Base-by-base conservation (phyloP, 2,888 invertebrate genomes). In the Nomada lathburiana region DNA sequence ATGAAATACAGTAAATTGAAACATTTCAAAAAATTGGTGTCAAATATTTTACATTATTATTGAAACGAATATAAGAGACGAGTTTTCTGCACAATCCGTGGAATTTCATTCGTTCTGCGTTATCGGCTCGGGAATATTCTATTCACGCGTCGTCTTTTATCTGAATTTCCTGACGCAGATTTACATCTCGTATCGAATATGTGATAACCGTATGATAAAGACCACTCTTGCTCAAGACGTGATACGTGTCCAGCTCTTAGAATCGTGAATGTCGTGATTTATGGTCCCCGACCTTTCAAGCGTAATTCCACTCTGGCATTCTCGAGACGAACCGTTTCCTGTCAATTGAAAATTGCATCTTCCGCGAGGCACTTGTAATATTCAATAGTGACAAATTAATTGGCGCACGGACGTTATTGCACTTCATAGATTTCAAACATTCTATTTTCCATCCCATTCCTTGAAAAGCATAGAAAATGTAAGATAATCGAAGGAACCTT, bases 121-220 rank as follows among this genome's bases (percentile, higher is more conserved):
- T 20, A 64, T 57, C 65, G 73, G 3, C 11, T 23, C 29, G 57
- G 16, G 0, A 29, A 36, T 29, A 73, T 73, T 73, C 73, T 57
- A 67, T 73, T 73, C 73, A 73, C 47, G 29, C 44, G 3, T 11
- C 53, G 13, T 62, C 16, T 26, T 62, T 53, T 55, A 70, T 53
- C 53, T 29, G 52, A 69, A 60, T 62, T 50, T 47, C 62, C 69
- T 18, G 62, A 42, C 70, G 69, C 20, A 52, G 69, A 70, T 76
- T 76, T 70, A 62, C 59, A 69, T 76, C 60, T 62, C 52, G 29
- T 76, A 69, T 76, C 53, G 69, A 62, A 69, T 76, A 70, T 76
- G 62, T 62, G 75, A 60, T 53, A 69, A 75, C n/a, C 53, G 68
- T 60, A 69, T 62, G 75, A 62, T 76, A 70, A 76, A 76, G 53